These are phyloP conservation scores for Dexiosoma caninum DNA, from an alignment of 2,888 invertebrate species.

Conservation along the genomic window DNA sequence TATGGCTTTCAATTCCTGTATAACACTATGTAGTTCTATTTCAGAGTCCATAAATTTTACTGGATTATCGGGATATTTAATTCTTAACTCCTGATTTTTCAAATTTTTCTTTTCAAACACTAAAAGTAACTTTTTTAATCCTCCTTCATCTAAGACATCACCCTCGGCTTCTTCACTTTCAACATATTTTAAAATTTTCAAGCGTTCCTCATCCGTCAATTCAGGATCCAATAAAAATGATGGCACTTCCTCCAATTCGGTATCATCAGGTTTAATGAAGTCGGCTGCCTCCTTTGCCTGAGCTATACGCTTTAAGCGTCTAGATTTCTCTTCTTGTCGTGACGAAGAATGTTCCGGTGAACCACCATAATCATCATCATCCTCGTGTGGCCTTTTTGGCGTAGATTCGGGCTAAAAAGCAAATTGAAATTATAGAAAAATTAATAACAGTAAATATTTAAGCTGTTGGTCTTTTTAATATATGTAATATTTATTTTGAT, in stretches of 20 bases:
- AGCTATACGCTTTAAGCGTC: slow-evolving; percentile 82
- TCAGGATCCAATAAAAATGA: slow-evolving; percentile 72
- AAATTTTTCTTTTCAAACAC: slow-evolving; percentile 96
- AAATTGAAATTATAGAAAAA: no score
- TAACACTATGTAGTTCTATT: slow-evolving; percentile 91
- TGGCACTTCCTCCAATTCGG: not conserved
- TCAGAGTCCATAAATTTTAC: slow-evolving; percentile 99
- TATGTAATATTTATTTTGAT: no score
- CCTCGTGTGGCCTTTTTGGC: slow-evolving; percentile 82
- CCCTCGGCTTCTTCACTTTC: slow-evolving; percentile 89
- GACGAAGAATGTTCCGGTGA: slow-evolving; percentile 79
- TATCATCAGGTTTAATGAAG: slow-evolving; percentile 77
- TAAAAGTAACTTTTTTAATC: slow-evolving; percentile 91
- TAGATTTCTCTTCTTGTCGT: slow-evolving; percentile 79
- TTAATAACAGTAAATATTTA: no score
- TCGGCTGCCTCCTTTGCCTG: slow-evolving; percentile 79
- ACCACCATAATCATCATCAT: slow-evolving; percentile 83
- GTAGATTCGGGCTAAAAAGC: slow-evolving; percentile 86
- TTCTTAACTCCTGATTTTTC: slow-evolving; percentile 97
- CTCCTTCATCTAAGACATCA: slow-evolving; percentile 92
- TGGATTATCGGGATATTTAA: slow-evolving; percentile 97
- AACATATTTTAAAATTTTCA: slow-evolving; percentile 89
- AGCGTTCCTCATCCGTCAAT: slow-evolving; percentile 85
- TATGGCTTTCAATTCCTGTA: slow-evolving; percentile 93
- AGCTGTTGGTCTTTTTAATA: no score